Evolutionary conservation across 1,140 invertebrate genomes (phyloP).

Genomic region (Himalopsyche phryganea): DNA sequence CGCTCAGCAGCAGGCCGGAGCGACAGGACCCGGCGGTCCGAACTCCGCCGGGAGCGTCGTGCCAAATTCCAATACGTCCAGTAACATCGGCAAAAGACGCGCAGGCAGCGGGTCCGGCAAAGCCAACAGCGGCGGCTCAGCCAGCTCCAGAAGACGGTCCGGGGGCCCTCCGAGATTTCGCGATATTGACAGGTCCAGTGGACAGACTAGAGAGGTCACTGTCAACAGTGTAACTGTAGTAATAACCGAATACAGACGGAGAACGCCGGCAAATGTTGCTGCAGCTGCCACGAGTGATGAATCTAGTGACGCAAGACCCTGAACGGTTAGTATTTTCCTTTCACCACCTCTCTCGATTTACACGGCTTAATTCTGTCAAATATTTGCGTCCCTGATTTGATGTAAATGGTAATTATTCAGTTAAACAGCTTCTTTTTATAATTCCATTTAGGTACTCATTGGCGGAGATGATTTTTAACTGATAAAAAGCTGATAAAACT

Average conservation of each 20-base stretch:
- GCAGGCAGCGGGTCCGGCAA: slow-evolving; percentile 4
- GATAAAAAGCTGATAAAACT: too few relatives aligned
- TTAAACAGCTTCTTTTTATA: too few relatives aligned
- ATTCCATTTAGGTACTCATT: too few relatives aligned
- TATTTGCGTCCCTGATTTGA: too few relatives aligned
- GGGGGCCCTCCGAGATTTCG: slow-evolving; percentile 76
- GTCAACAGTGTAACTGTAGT: slow-evolving; percentile 95
- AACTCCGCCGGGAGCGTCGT: slow-evolving; percentile 71
- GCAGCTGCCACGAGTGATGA: slow-evolving; percentile 47
- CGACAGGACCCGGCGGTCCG: slow-evolving; percentile 44
- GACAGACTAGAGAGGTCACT: slow-evolving; percentile 88
- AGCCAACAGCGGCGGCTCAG: slow-evolving; percentile 34
- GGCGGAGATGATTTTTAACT: too few relatives aligned
- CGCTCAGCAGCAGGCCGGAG: slow-evolving; percentile 80
- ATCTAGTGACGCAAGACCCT: slow-evolving; percentile 45
- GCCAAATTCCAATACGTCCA: too few relatives aligned
- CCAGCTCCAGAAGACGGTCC: slow-evolving; percentile 37
- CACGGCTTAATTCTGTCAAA: too few relatives aligned
- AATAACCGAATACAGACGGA: slow-evolving; percentile 93
- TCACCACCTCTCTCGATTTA: background rate
- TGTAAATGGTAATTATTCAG: too few relatives aligned
- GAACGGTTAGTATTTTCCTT: background rate
- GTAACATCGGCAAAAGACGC: slow-evolving; percentile 36
- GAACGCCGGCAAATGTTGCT: slow-evolving; percentile 32
- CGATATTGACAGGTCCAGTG: slow-evolving; percentile 84